Evolutionary conservation across 2,113 vertebrate genomes (phyloP).

Genomic region (Crotalus horridus): DNA sequence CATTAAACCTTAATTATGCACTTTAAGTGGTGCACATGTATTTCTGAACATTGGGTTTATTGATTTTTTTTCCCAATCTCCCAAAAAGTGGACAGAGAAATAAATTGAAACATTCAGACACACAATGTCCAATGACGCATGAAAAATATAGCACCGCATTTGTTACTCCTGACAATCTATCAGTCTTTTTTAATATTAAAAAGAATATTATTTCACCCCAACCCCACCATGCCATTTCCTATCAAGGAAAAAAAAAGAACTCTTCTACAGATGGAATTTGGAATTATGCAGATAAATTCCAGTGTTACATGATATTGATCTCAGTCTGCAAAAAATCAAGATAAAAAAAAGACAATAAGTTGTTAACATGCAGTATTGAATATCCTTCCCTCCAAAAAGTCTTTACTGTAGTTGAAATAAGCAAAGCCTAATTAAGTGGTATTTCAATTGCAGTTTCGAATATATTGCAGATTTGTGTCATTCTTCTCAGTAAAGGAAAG

Average conservation of each 20-base stretch:
- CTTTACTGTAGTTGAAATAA: background rate
- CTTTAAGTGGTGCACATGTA: background rate
- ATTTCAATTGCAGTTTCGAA: slow-evolving; percentile 8
- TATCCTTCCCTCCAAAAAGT: background rate
- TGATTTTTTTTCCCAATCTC: background rate
- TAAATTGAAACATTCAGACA: background rate
- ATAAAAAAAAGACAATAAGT: background rate
- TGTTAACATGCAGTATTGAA: background rate
- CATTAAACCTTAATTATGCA: background rate
- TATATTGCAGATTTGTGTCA: slow-evolving; percentile 11
- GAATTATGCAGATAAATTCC: background rate
- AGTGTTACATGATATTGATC: background rate
- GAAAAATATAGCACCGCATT: background rate
- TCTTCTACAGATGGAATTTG: background rate
- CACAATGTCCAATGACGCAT: background rate
- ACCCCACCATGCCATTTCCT: background rate
- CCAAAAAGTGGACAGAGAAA: background rate
- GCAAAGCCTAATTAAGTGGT: slow-evolving; percentile 27
- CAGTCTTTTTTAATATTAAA: background rate
- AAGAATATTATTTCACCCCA: too few species aligned
- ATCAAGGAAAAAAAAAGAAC: background rate
- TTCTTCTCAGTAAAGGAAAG: slow-evolving; percentile 26
- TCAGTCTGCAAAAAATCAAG: background rate
- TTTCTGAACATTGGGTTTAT: background rate
- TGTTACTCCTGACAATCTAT: background rate